Percentiles rank a stretch among this genome's conserved stretches.
These are phyloP conservation scores for Lumbricus terrestris DNA, from an alignment of 2,888 invertebrate genomes.

Conservation along the genomic window DNA sequence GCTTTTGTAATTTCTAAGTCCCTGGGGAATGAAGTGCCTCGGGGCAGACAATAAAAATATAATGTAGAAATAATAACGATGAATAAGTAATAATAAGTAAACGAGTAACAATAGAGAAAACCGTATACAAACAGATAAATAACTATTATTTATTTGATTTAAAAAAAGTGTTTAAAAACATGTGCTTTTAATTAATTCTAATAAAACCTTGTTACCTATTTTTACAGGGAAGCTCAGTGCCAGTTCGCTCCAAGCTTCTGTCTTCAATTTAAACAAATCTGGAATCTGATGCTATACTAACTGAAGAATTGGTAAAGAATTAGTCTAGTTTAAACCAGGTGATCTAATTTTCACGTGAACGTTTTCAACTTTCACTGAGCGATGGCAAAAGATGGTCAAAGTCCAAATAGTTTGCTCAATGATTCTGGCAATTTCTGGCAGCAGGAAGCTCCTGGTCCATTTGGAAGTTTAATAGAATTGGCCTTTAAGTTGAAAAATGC, in stretches of 20 bases:
- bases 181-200: no score
- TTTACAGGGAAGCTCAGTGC: neutral
- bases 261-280: neutral
- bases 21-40: no score
- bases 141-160: neutral
- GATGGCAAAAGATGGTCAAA: neutral
- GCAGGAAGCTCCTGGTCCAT: neutral
- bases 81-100: neutral
- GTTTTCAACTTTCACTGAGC: neutral
- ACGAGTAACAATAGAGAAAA: neutral
- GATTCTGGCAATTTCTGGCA: neutral
- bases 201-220: neutral
- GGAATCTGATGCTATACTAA: neutral
- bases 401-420: neutral
- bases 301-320: neutral
- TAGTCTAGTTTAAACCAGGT: neutral
- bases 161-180: no score
- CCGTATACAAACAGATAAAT: no score
- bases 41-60: no score
- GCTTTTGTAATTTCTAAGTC: no score
- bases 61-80: no score
- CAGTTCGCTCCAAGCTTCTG: neutral
- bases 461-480: conserved; percentile 15
- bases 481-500: neutral
- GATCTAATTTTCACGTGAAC: neutral